phyloP scores from a whole-genome alignment of 92 coral and sea anemone genomes.

The Porites evermanni region DNA sequence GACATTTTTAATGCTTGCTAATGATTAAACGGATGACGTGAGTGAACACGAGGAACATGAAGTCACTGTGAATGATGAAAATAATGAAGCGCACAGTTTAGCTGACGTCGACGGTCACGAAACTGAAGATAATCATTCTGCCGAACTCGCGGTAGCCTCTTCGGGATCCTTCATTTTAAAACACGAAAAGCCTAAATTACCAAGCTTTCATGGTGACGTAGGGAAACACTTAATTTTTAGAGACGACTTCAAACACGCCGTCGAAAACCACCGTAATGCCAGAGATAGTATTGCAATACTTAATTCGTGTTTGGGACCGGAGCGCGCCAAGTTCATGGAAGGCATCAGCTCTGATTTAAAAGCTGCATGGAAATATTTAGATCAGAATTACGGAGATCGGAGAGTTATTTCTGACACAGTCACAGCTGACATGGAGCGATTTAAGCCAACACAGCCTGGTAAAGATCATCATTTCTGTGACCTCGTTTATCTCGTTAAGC shows the following conservation, averaged over 20 bases:
- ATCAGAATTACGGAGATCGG: conserved; percentile 61
- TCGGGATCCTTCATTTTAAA: background rate
- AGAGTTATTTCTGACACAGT: conserved; percentile 59
- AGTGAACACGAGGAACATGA: background rate
- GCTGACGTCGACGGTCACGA: too few species aligned
- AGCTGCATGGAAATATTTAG: conserved; percentile 61
- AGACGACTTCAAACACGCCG: conserved; percentile 28
- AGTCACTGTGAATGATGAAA: background rate
- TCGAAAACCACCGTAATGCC: background rate
- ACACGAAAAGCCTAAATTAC: conserved; percentile 22
- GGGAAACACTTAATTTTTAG: conserved; percentile 22
- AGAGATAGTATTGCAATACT: conserved; percentile 2
- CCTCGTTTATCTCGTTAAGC: conserved; percentile 45
- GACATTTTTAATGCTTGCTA: background rate
- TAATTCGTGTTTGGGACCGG: conserved; percentile 29
- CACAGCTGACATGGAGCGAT: conserved; percentile 57
- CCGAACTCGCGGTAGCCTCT: too few species aligned
- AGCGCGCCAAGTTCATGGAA: conserved; percentile 26
- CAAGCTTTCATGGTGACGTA: conserved; percentile 10
- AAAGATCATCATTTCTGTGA: conserved; percentile 69
- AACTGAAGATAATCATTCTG: too few species aligned
- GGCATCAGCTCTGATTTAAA: conserved; percentile 55
- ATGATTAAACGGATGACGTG: background rate
- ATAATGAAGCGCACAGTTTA: background rate
- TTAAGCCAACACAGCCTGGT: conserved; percentile 54